Base-by-base conservation (phyloP, 2,888 invertebrate species). In the Antitype chi region DNA sequence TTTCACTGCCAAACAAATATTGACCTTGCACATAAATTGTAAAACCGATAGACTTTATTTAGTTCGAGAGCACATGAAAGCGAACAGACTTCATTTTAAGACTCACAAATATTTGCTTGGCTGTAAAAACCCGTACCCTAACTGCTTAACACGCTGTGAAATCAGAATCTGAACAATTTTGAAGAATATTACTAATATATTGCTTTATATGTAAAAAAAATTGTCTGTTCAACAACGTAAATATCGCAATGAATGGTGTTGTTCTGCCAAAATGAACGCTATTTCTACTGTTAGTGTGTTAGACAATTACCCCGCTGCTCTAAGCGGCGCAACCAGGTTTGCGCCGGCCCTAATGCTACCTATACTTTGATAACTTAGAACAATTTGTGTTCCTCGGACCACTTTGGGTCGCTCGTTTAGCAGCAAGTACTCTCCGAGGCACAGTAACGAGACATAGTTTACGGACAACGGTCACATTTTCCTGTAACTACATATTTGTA, bases 321-420 rank as follows among this genome's bases (percentile, higher is more conserved):
- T 23, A 9, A 5, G 66, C 28, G 9, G 9, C 15, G 5, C 2
- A 15, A 8, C 15, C 67, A 52, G 23, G 23, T 28, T 28, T 15
- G 49, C 9, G 23, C 5, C 23, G 9, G 28, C 49, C 49, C 23
- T 49, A 23, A 71, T 69, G 60, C 59, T 72, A 79, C 28, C 20
- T 20, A 28, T 79, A 84, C 85, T 85, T 78, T 66, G 38, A 76
- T 4, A 85, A 85, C 70, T 85, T 83, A 52, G 70, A 72, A 76
- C 85, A 85, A 85, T 85, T 85, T 81, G 78, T 68, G 78, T 32
- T 75, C 23, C 49, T 66, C n/a, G 49, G 53, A 76, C 83, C 83
- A 81, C 78, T 85, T 85, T 55, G 66, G 81, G 64, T 57, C 25
- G 66, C 38, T 74, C 85, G 71, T 85, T 85, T 83, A 75, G 72